phyloP scores from a whole-genome alignment of 1,140 invertebrate genomes.

The Branchinecta lindahli region DNA sequence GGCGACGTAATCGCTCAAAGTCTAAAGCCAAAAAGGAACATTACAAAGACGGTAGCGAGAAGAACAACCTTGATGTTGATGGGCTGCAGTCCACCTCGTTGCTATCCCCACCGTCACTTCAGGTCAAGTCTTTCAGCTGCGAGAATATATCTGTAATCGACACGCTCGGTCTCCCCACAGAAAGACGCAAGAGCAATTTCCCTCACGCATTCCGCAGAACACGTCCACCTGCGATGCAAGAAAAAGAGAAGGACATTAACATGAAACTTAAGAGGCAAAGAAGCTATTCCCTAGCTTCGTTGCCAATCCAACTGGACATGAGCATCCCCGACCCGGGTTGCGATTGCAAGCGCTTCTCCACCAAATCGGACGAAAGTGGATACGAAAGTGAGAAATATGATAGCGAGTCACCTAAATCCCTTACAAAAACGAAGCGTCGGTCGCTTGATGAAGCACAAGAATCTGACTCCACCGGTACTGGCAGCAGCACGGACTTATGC shows the following conservation, averaged over 20 bases:
- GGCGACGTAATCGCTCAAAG: not conserved
- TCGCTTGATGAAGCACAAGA: not conserved
- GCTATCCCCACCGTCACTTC: not conserved
- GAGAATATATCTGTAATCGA: not conserved
- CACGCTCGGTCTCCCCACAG: not conserved
- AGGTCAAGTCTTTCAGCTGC: not conserved
- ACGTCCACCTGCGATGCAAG: not conserved
- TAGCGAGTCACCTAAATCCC: not conserved
- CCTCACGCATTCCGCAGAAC: conserved; percentile 1
- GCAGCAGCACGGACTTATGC: not conserved
- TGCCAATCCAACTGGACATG: not conserved
- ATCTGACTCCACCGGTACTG: not conserved
- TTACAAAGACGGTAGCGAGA: too few species aligned
- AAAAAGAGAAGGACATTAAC: not conserved
- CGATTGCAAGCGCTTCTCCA: not conserved
- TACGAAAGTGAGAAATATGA: conserved; percentile 7
- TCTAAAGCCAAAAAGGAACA: not conserved
- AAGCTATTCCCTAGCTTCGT: not conserved
- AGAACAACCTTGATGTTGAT: too few species aligned
- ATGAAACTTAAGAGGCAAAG: not conserved
- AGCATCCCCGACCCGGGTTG: not conserved
- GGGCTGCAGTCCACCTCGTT: not conserved
- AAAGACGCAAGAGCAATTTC: not conserved
- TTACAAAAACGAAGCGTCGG: not conserved
- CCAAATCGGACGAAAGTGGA: conserved; percentile 1